Evolutionary conservation across 2,113 vertebrate species (phyloP).

Genomic region (Climacteris rufus): DNA sequence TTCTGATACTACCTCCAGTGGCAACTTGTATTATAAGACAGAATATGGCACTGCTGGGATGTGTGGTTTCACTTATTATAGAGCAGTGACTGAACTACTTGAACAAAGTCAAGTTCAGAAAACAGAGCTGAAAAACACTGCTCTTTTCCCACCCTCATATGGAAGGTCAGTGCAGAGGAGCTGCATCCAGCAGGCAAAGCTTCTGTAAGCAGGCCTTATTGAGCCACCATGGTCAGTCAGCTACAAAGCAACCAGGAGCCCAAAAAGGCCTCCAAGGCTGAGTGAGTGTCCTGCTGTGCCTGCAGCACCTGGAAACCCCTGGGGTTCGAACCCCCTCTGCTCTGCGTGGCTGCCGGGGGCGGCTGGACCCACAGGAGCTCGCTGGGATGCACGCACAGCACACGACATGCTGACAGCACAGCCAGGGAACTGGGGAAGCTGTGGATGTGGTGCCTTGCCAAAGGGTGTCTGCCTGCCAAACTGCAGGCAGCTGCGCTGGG

Average conservation of each 20-base stretch:
- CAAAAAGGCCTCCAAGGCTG: neutral
- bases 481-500: rapidly evolving
- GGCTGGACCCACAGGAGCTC: neutral
- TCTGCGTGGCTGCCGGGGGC: rapidly evolving
- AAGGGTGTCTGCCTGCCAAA: neutral
- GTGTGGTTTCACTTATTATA: neutral
- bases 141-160: neutral
- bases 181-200: neutral
- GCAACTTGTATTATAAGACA: neutral
- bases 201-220: neutral
- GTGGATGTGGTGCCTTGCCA: neutral
- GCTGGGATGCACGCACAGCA: neutral
- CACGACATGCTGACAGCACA: rapidly evolving
- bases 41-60: neutral
- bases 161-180: neutral
- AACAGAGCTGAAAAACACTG: neutral
- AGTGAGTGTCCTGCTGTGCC: rapidly evolving
- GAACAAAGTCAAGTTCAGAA: neutral
- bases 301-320: neutral
- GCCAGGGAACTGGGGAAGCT: neutral
- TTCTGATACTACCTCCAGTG: neutral
- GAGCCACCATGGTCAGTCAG: neutral
- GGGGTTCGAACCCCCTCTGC: neutral
- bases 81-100: neutral
- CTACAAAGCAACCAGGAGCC: rapidly evolving